Evolutionary conservation across 2,797 vertebrate species (phyloP).

Genomic region (Enoplosus armatus): DNA sequence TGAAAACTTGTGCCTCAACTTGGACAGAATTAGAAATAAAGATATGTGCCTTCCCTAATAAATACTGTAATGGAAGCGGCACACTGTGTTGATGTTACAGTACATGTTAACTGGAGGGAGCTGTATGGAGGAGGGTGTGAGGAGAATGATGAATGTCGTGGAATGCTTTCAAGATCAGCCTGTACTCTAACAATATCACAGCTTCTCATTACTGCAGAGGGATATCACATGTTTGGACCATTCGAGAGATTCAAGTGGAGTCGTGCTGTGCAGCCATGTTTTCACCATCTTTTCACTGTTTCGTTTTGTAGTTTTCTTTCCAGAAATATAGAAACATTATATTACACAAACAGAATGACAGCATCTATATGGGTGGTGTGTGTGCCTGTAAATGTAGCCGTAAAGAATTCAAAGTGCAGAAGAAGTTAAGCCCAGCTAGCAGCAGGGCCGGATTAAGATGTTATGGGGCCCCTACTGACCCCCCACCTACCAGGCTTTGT

Average conservation of each 20-base stretch:
- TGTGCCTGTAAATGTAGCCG: not conserved
- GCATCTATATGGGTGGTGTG: too few species aligned
- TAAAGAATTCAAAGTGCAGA: not conserved
- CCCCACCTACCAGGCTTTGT: not conserved
- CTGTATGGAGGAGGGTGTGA: conserved; percentile 35
- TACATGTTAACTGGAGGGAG: conserved; percentile 31
- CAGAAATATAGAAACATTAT: not conserved
- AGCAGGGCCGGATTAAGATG: not conserved
- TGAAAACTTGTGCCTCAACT: conserved; percentile 67
- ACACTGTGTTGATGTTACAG: conserved; percentile 16
- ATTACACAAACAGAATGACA: not conserved
- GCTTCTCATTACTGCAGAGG: conserved; percentile 43
- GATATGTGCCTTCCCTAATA: conserved; percentile 18
- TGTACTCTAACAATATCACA: conserved; percentile 39
- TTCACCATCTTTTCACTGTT: not conserved
- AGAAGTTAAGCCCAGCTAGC: not conserved
- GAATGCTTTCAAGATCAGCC: conserved; percentile 42
- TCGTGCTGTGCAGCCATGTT: conserved; percentile 15
- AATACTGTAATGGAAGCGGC: conserved; percentile 31
- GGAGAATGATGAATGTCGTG: conserved; percentile 42
- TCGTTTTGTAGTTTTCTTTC: not conserved
- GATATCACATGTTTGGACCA: conserved; percentile 44
- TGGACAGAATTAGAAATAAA: conserved; percentile 49
- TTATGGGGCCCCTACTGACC: not conserved
- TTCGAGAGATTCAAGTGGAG: conserved; percentile 19